Evolutionary conservation across 2,888 invertebrate species (phyloP), one percentile per base, ranked within the genome.

Genomic region (Stegana nigrithorax): DNA sequence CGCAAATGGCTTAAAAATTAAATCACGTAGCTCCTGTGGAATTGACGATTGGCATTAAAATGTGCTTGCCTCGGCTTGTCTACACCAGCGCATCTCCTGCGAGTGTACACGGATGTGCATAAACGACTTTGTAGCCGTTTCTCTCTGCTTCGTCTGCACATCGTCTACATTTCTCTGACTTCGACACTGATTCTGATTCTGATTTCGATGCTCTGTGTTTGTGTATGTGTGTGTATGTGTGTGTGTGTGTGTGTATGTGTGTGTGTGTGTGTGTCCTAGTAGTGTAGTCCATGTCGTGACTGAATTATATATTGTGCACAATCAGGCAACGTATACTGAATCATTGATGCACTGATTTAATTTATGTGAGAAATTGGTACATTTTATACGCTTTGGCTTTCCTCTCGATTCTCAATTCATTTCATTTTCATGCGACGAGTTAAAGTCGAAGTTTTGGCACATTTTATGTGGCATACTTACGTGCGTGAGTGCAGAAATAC

Each of bases 11-110:
- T 55, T 53, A 14, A 17, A 17, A 59, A 55, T 59, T 44, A 26
- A 57, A 50, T 39, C 55, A 50, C 56, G 58, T 60, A 58, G n/a
- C 14, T 57, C 10, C 44, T 32, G 47, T 12, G 39, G 25, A 57
- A 59, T 63, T 61, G 61, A 63, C 63, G 56, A 59, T 50, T 50
- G 36, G 51, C 63, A 62, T 63, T 39, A 58, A 60, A 63, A 65
- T 60, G 14, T 47, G 32, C 45, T 59, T 47, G 32, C 27, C 29
- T 29, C 21, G 58, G n/a, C 17, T 39, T 21, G 26, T 12, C 25
- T 42, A 25, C 39, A 39, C 4, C 39, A 39, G 14, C 39, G 14
- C 39, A 39, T 4, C 32, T 32, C 10, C 12, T 32, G n/a, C 32
- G 5, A 32, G 14, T 19, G 42, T 42, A 7, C 0, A 3, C 19